phyloP scores from a whole-genome alignment of 2,113 vertebrate genomes.

The Vireo altiloquus region DNA sequence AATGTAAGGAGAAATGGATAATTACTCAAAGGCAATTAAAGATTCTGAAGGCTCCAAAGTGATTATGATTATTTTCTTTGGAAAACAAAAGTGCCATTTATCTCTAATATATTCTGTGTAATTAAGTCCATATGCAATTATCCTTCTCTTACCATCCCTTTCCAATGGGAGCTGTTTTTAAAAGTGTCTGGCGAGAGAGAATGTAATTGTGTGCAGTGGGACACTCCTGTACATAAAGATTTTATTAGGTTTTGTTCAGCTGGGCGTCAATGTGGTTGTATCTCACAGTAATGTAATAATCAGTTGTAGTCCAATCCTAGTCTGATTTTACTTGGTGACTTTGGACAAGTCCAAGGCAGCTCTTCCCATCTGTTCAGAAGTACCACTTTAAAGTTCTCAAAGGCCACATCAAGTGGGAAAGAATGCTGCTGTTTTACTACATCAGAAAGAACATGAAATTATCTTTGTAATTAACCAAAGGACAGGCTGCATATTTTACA shows the following conservation, averaged over 20 bases:
- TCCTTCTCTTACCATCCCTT: slow-evolving; percentile 12
- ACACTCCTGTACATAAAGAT: background rate
- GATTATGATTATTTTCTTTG: slow-evolving; percentile 66
- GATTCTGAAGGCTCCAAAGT: slow-evolving; percentile 29
- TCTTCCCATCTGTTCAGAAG: background rate
- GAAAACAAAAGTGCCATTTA: slow-evolving; percentile 43
- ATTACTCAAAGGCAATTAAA: slow-evolving; percentile 62
- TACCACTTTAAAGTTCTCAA: background rate
- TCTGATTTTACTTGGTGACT: background rate
- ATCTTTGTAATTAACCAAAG: background rate
- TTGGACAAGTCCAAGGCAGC: background rate
- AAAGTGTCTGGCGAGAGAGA: background rate
- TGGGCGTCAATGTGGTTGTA: too few relatives aligned
- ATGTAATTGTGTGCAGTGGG: background rate
- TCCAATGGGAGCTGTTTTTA: slow-evolving; percentile 18
- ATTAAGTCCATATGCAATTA: slow-evolving; percentile 55
- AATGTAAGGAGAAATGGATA: slow-evolving; percentile 14
- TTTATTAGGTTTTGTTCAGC: background rate
- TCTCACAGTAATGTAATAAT: too few relatives aligned
- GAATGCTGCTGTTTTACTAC: background rate
- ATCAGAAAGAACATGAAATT: background rate
- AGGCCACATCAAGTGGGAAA: background rate
- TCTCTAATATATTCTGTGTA: slow-evolving; percentile 47
- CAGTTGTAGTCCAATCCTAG: too few relatives aligned
- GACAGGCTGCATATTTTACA: background rate